Evolutionary conservation across 2,113 vertebrate genomes (phyloP).

Genomic region (Electrona antarctica): DNA sequence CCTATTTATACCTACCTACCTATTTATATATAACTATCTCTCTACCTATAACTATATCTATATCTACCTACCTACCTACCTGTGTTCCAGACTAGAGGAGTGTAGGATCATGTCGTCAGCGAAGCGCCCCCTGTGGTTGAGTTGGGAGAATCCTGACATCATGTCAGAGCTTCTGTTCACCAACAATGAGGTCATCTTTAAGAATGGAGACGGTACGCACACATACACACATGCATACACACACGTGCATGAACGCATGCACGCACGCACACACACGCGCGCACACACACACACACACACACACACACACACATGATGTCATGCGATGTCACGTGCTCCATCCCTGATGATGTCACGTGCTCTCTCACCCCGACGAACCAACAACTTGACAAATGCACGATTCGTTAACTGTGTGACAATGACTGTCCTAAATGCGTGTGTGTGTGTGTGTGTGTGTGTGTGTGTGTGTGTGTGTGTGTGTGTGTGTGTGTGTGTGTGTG

Average conservation of each 20-base stretch:
- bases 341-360: too few relatives aligned
- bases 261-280: too few relatives aligned
- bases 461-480: neutral
- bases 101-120: slow-evolving; percentile 64
- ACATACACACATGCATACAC: neutral
- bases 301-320: too few relatives aligned
- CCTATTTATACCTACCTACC: neutral
- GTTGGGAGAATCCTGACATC: slow-evolving; percentile 67
- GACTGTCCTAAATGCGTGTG: slow-evolving; percentile 1
- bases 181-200: slow-evolving; percentile 67
- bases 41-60: neutral
- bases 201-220: slow-evolving; percentile 59
- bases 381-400: too few relatives aligned
- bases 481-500: slow-evolving; percentile 10
- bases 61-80: neutral
- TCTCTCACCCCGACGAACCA: too few relatives aligned
- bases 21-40: neutral
- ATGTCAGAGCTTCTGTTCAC: slow-evolving; percentile 63
- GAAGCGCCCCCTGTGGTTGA: slow-evolving; percentile 63
- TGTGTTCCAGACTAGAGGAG: slow-evolving; percentile 63
- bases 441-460: slow-evolving; percentile 11
- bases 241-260: neutral
- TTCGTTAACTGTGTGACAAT: too few relatives aligned
- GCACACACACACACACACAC: too few relatives aligned
- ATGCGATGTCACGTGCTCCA: too few relatives aligned